Percentiles rank a stretch among this genome's conserved stretches.
Evolutionary conservation across 1,140 invertebrate genomes (phyloP).

Genomic region (Lysiphlebus fabarum): DNA sequence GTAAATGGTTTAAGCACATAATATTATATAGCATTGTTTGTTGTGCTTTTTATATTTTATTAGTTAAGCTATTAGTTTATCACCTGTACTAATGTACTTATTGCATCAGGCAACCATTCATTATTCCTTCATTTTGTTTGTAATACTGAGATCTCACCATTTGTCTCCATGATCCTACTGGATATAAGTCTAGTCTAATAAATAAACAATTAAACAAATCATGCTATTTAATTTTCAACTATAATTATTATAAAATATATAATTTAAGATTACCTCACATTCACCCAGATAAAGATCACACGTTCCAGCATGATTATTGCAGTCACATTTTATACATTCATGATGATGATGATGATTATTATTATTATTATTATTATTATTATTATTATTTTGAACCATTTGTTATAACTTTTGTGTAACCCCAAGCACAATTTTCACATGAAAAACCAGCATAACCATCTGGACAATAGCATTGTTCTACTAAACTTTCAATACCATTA

Average conservation of each 20-base stretch:
- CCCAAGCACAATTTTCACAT: conserved; percentile 81
- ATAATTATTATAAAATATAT: conserved; percentile 55
- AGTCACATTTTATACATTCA: conserved; percentile 83
- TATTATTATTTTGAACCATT: conserved; percentile 56
- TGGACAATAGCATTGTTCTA: conserved; percentile 68
- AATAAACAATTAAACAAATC: conserved; percentile 1
- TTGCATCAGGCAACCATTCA: too few species aligned
- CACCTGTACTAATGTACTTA: too few species aligned
- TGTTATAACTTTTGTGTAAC: conserved; percentile 73
- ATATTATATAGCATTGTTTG: too few species aligned
- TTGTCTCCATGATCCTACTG: too few species aligned
- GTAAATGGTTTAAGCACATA: too few species aligned
- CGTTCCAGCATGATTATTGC: conserved; percentile 80
- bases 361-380: too few species aligned
- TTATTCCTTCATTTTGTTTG: too few species aligned
- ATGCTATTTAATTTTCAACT: conserved; percentile 59
- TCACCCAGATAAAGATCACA: conserved; percentile 77
- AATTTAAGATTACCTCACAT: conserved; percentile 60
- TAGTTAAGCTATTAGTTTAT: too few species aligned
- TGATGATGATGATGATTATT: too few species aligned
- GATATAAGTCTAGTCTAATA: too few species aligned
- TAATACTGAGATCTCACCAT: too few species aligned
- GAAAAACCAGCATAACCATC: conserved; percentile 71
- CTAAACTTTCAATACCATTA: conserved; percentile 43
- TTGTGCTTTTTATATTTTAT: too few species aligned